These are phyloP conservation scores for Rosalia funebris DNA, from an alignment of 2,888 invertebrate species.

Conservation along the genomic window DNA sequence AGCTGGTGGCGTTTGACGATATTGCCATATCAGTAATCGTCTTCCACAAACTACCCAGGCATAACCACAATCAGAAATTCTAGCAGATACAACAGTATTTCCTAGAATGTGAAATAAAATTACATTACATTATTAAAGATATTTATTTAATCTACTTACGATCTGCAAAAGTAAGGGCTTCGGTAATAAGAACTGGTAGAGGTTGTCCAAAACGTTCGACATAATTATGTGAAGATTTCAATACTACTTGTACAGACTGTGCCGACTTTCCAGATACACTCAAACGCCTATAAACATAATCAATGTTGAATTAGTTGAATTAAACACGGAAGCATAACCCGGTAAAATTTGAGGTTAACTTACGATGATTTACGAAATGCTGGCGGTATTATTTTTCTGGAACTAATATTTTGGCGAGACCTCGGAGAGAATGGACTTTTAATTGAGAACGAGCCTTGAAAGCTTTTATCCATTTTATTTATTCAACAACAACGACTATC, in stretches of 20 bases:
- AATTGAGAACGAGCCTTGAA: slow-evolving; percentile 40
- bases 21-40: slow-evolving; percentile 87
- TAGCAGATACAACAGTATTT: slow-evolving; percentile 64
- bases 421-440: slow-evolving; percentile 57
- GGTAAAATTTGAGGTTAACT: slow-evolving; percentile 38
- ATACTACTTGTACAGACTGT: slow-evolving; percentile 78
- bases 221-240: slow-evolving; percentile 77
- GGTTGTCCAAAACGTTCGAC: slow-evolving; percentile 85
- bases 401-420: slow-evolving; percentile 51
- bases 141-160: slow-evolving; percentile 60
- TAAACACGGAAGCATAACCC: neutral
- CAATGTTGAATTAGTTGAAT: neutral
- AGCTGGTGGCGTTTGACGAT: slow-evolving; percentile 63
- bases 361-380: slow-evolving; percentile 60
- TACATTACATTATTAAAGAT: neutral
- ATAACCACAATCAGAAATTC: slow-evolving; percentile 67
- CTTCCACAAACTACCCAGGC: slow-evolving; percentile 82
- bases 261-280: slow-evolving; percentile 72
- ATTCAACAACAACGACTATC: no score
- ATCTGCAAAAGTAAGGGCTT: slow-evolving; percentile 84
- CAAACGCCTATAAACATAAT: slow-evolving; percentile 59
- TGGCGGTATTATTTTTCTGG: slow-evolving; percentile 51
- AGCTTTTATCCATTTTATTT: slow-evolving; percentile 46
- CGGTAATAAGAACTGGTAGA: slow-evolving; percentile 88
- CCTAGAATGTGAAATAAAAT: slow-evolving; percentile 44